phyloP scores from a whole-genome alignment of 2,888 invertebrate species.

The Chloroclysta siterata region DNA sequence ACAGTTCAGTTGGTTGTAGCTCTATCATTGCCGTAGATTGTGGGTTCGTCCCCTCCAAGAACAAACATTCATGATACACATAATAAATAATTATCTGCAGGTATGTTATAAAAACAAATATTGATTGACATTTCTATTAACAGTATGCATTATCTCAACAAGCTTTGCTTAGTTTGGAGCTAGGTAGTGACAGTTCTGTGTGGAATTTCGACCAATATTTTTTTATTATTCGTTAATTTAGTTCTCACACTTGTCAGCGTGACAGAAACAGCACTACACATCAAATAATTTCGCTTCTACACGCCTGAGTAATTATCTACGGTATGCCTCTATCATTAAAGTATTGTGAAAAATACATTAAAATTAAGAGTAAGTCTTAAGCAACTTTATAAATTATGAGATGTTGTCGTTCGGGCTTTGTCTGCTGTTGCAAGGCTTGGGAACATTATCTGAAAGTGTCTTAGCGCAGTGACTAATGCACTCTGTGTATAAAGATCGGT shows the following conservation, averaged over 20 bases:
- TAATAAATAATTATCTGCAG: too few relatives aligned
- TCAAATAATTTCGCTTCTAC: constrained; percentile 12
- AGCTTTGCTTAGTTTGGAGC: too few relatives aligned
- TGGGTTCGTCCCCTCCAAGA: too few relatives aligned
- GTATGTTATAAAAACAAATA: too few relatives aligned
- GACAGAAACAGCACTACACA: not conserved
- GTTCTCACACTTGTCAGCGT: not conserved
- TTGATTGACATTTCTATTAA: too few relatives aligned
- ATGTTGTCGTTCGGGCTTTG: constrained; percentile 28
- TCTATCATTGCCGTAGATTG: too few relatives aligned
- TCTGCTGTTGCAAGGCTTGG: constrained; percentile 24
- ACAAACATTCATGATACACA: too few relatives aligned
- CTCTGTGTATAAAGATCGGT: not conserved
- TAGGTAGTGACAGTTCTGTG: too few relatives aligned
- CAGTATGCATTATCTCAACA: too few relatives aligned
- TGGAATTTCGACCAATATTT: not conserved
- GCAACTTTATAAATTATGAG: constrained; percentile 36
- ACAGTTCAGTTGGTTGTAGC: too few relatives aligned
- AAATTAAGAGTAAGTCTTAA: constrained; percentile 39
- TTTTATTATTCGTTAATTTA: not conserved
- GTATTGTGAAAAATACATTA: constrained; percentile 46
- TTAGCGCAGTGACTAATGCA: not conserved
- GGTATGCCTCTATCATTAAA: constrained; percentile 34
- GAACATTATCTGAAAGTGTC: constrained; percentile 16
- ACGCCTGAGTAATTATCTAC: constrained; percentile 1